Conservation (phyloP, 2,888 invertebrate genomes). For the Zele albiditarsus region DNA sequence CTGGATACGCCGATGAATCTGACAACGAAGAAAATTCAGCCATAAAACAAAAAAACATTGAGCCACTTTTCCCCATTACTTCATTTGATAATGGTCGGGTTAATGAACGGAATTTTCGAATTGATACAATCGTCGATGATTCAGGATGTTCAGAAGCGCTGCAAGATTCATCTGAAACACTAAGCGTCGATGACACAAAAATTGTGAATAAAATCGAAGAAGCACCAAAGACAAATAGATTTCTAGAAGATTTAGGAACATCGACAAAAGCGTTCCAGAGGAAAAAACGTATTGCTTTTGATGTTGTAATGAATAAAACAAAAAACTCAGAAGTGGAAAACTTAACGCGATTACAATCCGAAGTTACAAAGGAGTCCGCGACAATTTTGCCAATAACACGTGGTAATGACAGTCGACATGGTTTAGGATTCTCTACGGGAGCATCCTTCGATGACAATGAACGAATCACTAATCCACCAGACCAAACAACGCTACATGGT, state of each 20-base stretch:
- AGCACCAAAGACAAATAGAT: slow-evolving; percentile 61
- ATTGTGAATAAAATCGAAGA: slow-evolving; percentile 47
- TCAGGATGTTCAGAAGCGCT: not conserved
- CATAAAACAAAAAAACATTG: slow-evolving; percentile 53
- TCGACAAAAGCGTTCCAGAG: slow-evolving; percentile 75
- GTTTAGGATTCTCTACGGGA: slow-evolving; percentile 68
- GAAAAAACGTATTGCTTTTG: slow-evolving; percentile 74
- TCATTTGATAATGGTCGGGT: slow-evolving; percentile 57
- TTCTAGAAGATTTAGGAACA: slow-evolving; percentile 65
- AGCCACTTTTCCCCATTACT: slow-evolving; percentile 73
- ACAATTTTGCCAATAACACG: slow-evolving; percentile 31
- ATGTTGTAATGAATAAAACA: slow-evolving; percentile 60
- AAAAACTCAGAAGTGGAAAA: slow-evolving; percentile 51
- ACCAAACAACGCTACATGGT: slow-evolving; percentile 26
- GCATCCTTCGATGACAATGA: slow-evolving; percentile 43
- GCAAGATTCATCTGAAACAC: slow-evolving; percentile 34
- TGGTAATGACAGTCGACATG: slow-evolving; percentile 63
- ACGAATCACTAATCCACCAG: slow-evolving; percentile 38
- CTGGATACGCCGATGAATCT: slow-evolving; percentile 76
- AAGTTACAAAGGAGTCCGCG: slow-evolving; percentile 43
- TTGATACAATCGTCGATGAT: slow-evolving; percentile 10
- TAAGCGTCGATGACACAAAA: slow-evolving; percentile 41
- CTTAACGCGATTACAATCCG: slow-evolving; percentile 39
- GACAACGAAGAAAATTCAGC: slow-evolving; percentile 71
- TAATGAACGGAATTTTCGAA: slow-evolving; percentile 23